Percentiles rank a stretch among this genome's conserved stretches.
These are phyloP conservation scores for Poecile montanus DNA, from an alignment of 2,797 vertebrate genomes.

Conservation along the genomic window DNA sequence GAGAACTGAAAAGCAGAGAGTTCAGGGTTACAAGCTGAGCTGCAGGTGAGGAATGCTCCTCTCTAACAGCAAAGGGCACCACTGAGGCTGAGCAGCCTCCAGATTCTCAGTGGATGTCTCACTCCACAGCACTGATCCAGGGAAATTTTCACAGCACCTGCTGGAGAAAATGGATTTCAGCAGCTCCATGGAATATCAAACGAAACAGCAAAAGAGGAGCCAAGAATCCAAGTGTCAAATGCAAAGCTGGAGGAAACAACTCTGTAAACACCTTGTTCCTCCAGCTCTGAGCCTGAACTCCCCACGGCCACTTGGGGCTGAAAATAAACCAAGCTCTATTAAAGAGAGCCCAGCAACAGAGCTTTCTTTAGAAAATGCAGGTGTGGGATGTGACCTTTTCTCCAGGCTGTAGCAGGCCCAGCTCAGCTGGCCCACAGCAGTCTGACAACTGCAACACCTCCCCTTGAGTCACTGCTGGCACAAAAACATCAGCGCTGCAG, in stretches of 20 bases:
- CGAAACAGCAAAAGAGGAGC: not conserved
- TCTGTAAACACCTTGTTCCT: slow-evolving; percentile 47
- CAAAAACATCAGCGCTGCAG: not conserved
- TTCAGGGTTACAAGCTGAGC: not conserved
- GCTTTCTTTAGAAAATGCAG: slow-evolving; percentile 55
- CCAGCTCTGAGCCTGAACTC: not conserved
- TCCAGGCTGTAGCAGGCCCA: not conserved
- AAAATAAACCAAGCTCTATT: slow-evolving; percentile 39
- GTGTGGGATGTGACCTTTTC: slow-evolving; percentile 37
- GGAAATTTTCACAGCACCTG: not conserved
- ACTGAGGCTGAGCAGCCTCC: not conserved
- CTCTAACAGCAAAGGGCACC: not conserved
- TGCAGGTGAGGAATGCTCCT: not conserved
- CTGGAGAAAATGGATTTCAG: not conserved
- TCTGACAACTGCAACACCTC: not conserved
- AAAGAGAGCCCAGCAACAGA: not conserved
- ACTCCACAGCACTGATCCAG: not conserved
- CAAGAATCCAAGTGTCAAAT: not conserved
- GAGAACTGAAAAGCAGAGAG: not conserved
- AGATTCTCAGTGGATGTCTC: not conserved
- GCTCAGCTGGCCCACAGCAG: not conserved
- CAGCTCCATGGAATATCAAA: not conserved
- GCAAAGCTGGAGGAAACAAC: slow-evolving; percentile 23
- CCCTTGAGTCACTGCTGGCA: not conserved
- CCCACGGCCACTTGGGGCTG: not conserved